Conservation (phyloP, 2,113 vertebrate species). For the Aythya baeri region DNA sequence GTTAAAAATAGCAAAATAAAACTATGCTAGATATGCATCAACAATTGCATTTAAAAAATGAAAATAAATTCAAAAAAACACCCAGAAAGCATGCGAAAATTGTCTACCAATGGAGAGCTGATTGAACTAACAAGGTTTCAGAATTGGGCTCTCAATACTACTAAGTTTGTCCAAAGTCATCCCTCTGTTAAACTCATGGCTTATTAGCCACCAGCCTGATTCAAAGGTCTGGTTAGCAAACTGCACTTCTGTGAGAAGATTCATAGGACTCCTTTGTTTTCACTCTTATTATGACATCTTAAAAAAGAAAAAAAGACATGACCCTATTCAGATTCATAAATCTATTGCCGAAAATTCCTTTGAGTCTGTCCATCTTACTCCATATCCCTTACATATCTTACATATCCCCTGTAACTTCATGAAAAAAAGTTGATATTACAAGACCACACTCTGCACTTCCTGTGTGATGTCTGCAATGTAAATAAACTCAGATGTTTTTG, state of each 20-base stretch:
- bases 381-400: background rate
- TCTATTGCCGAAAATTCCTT: background rate
- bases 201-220: conserved; percentile 25
- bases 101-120: conserved; percentile 5
- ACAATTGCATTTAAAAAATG: background rate
- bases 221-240: conserved; percentile 53
- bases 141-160: background rate
- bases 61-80: background rate
- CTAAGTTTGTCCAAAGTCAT: background rate
- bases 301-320: background rate
- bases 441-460: conserved; percentile 38
- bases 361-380: conserved; percentile 51
- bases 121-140: conserved; percentile 10
- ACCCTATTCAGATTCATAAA: conserved; percentile 31
- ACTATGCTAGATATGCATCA: background rate
- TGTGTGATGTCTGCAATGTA: conserved; percentile 51
- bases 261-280: conserved; percentile 56
- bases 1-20: background rate
- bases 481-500: conserved; percentile 45
- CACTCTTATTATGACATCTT: conserved; percentile 34
- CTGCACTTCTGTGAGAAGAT: conserved; percentile 31
- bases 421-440: conserved; percentile 50
- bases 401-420: conserved; percentile 49
- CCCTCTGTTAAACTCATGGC: conserved; percentile 14
- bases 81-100: conserved; percentile 5